phyloP scores from a whole-genome alignment of 2,888 invertebrate species.

The Harmothoe impar region DNA sequence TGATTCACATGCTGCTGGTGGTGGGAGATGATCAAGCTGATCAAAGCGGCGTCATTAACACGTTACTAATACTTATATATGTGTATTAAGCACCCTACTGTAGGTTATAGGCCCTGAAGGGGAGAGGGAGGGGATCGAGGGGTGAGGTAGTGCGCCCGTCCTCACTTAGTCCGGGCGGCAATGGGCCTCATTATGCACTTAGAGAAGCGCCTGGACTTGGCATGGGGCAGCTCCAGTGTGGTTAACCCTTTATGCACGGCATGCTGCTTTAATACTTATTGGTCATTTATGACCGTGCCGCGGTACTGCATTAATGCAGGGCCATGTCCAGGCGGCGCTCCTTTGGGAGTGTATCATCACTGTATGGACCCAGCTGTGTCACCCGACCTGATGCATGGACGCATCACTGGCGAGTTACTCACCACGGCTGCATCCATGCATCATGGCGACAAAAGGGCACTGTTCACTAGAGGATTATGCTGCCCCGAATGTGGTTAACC shows the following conservation, averaged over 20 bases:
- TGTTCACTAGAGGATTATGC: too few relatives aligned
- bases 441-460: too few relatives aligned
- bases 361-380: too few relatives aligned
- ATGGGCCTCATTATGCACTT: constrained; percentile 34
- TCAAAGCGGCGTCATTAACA: constrained; percentile 18
- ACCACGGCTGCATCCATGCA: too few relatives aligned
- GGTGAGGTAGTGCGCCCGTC: neutral
- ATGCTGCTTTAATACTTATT: too few relatives aligned
- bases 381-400: too few relatives aligned
- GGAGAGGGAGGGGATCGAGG: neutral
- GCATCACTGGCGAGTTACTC: too few relatives aligned
- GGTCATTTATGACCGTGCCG: too few relatives aligned
- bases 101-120: neutral
- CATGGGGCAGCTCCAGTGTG: neutral
- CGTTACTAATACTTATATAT: neutral
- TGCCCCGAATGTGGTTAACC: constrained; percentile 5
- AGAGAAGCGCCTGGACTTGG: constrained; percentile 46
- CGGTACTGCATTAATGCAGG: too few relatives aligned
- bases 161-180: neutral
- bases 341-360: too few relatives aligned
- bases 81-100: neutral
- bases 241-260: too few relatives aligned
- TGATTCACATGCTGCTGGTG: constrained; percentile 19
- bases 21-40: neutral
- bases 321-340: too few relatives aligned